Base-by-base conservation (phyloP, 2,888 invertebrate genomes). In the Aradus depressus region DNA sequence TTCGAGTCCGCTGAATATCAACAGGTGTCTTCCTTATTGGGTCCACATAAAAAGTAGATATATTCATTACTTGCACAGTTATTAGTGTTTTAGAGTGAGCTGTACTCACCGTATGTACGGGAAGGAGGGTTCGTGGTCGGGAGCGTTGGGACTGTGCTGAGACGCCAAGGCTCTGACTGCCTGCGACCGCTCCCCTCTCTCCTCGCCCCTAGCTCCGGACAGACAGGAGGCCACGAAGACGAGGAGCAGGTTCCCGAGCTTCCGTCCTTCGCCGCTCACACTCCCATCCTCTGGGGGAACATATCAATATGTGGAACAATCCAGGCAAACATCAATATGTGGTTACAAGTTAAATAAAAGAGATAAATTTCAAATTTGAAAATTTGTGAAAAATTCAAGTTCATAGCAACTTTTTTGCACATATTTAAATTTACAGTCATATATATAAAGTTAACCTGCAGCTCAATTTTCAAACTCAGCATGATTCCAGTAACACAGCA, bases 201-300 rank as follows among this genome's bases (percentile, higher is more conserved):
- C 56, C 75, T 68, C 28, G 76, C 72, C 71, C 0, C 88, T 89
- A 70, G 86, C 72, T 1, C 89, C 91, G n/a, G 87, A 83, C 56
- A 91, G 70, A 63, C 90, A 90, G 59, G 88, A 87, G 56, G 85
- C 87, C 25, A 88, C 77, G 64, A 90, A 91, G 2, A 91, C 87
- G 44, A 92, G 69, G 58, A 91, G 68, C 56, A 84, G 84, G 63
- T 90, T 89, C 5, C 90, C 91, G 38, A 88, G 71, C 61, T 72
- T 72, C 58, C 80, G 50, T 19, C 50, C 52, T 32, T 54, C 54
- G 18, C 43, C 31, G 35, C 52, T 67, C 54, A 70, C 32, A 35
- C 22, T 22, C 4, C 47, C 47, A 21, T 51, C 54, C 5, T 38
- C 52, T 28, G 42, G 26, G 28, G 12, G n/a, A 10, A 14, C 28